A percentile compares a stretch with the other conserved stretches of the same genome.
Evolutionary conservation across 2,797 vertebrate genomes (phyloP).

Genomic region (Caiman crocodilus): DNA sequence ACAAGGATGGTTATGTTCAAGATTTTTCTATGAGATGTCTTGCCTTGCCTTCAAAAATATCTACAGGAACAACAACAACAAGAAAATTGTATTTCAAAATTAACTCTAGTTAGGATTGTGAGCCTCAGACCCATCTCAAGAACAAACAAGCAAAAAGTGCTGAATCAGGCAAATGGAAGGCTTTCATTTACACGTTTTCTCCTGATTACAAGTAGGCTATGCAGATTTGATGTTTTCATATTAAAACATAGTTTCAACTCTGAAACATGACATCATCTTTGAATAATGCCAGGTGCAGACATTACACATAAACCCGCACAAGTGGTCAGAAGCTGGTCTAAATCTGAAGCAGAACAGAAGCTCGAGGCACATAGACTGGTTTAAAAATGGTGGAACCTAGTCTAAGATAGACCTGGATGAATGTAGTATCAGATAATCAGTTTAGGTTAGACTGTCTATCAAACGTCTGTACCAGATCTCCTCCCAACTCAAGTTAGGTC

Average conservation of each 20-base stretch:
- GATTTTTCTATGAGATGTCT: not conserved
- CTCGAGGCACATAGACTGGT: no score
- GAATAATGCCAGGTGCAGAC: not conserved
- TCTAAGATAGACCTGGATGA: no score
- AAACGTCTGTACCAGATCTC: no score
- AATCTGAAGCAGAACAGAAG: no score
- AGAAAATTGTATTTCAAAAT: not conserved
- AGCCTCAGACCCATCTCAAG: not conserved
- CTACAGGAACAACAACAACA: not conserved
- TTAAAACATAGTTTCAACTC: not conserved
- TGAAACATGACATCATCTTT: not conserved
- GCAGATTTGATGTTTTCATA: not conserved
- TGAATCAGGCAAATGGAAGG: not conserved
- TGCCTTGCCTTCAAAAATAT: no score
- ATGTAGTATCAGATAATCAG: no score
- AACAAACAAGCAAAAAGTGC: not conserved
- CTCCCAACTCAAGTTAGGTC: no score
- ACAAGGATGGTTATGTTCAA: not conserved
- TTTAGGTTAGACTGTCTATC: no score
- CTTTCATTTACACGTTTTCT: not conserved
- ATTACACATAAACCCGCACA: no score
- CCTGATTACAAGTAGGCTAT: not conserved
- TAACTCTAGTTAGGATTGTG: not conserved
- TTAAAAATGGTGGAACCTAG: no score
- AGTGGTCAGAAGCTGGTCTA: no score